These are phyloP conservation scores for Chalcosyrphus nemorum DNA, from an alignment of 2,888 invertebrate species.

Conservation along the genomic window DNA sequence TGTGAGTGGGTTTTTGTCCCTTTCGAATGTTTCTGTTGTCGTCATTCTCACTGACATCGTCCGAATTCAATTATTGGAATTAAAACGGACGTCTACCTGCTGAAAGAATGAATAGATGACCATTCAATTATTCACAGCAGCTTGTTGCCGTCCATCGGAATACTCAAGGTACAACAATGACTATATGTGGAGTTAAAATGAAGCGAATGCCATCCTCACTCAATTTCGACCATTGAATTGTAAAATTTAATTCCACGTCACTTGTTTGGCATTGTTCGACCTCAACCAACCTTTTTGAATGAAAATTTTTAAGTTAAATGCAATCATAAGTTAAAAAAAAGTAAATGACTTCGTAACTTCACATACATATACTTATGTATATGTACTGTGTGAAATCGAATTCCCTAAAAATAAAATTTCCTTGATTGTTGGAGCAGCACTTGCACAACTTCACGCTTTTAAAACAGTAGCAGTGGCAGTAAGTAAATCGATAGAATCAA, in stretches of 20 bases:
- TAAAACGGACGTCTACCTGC: constrained; percentile 33
- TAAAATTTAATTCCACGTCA: not conserved
- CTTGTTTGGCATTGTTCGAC: not conserved
- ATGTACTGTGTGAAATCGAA: not conserved
- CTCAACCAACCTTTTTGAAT: no score
- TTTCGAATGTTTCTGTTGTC: constrained; percentile 3
- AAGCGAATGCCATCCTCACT: constrained; percentile 12
- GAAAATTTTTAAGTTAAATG: not conserved
- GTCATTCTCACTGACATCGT: constrained; percentile 19
- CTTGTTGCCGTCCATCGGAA: constrained; percentile 15
- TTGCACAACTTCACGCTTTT: not conserved
- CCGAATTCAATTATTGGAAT: constrained; percentile 44
- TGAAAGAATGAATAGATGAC: constrained; percentile 6
- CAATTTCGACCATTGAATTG: not conserved
- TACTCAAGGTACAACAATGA: constrained; percentile 11
- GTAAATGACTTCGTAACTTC: no score
- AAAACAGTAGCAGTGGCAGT: not conserved
- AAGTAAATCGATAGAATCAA: not conserved
- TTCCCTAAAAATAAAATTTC: no score
- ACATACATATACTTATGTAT: no score
- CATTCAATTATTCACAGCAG: constrained; percentile 34
- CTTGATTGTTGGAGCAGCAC: not conserved
- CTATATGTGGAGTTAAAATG: constrained; percentile 5
- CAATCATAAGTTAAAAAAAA: not conserved
- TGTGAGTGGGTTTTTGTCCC: constrained; percentile 20